Evolutionary conservation across 2,113 vertebrate species (phyloP).

Genomic region (Phalacrocorax pelagicus): DNA sequence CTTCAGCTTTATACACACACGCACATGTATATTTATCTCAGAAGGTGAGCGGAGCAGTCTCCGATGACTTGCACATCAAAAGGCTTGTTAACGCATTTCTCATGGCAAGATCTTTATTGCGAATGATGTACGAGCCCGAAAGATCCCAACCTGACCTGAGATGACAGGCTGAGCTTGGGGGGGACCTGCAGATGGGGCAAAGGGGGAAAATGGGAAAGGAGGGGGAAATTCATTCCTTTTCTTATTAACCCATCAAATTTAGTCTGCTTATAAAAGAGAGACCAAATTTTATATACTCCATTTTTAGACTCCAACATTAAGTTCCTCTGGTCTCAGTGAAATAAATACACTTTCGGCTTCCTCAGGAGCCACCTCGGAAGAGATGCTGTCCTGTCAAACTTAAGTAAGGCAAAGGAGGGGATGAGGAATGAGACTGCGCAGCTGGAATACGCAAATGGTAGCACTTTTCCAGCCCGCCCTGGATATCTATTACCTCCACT

Average conservation of each 20-base stretch:
- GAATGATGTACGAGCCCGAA: neutral
- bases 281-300: neutral
- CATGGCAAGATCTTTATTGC: neutral
- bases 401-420: neutral
- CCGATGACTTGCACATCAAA: constrained; percentile 43
- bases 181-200: neutral
- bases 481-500: constrained; percentile 46
- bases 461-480: neutral
- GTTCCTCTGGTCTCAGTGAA: neutral
- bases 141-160: constrained; percentile 21
- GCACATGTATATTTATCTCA: neutral
- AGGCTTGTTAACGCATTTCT: constrained; percentile 15
- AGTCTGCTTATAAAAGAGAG: neutral
- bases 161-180: constrained; percentile 7
- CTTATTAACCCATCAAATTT: neutral
- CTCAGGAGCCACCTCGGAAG: neutral
- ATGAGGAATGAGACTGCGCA: constrained; percentile 8
- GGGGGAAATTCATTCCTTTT: neutral
- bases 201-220: neutral
- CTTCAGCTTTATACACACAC: neutral
- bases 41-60: neutral
- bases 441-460: constrained; percentile 5
- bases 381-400: neutral
- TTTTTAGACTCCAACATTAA: neutral
- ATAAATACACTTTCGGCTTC: neutral